Conservation (phyloP, 2,888 invertebrate species). For the Eristalis intricaria region DNA sequence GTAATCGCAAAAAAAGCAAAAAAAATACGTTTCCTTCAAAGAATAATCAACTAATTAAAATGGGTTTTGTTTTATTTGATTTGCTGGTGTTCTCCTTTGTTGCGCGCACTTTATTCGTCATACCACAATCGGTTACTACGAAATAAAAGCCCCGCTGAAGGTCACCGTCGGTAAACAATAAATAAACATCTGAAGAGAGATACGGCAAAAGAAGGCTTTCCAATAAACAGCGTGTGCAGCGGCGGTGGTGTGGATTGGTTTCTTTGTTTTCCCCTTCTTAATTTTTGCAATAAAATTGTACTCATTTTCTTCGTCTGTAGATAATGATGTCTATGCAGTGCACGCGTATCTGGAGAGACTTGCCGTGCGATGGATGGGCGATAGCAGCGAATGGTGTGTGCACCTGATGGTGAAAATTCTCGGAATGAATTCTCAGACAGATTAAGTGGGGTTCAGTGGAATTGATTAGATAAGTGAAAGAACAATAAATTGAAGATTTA, state of each 20-base stretch:
- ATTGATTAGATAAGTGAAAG: neutral
- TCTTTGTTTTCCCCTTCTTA: neutral
- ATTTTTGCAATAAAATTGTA: constrained; percentile 22
- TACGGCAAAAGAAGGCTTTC: constrained; percentile 8
- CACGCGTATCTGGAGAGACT: constrained; percentile 2
- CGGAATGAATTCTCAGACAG: neutral
- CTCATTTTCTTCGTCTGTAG: constrained; percentile 15
- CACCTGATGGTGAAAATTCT: neutral
- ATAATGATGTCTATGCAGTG: constrained; percentile 33
- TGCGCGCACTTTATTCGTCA: constrained; percentile 54
- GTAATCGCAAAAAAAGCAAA: neutral
- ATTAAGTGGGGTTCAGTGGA: neutral
- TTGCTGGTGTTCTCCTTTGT: constrained; percentile 23
- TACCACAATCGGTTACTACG: constrained; percentile 49
- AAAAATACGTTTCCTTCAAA: constrained; percentile 21
- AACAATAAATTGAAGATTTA: neutral
- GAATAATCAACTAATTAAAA: constrained; percentile 63
- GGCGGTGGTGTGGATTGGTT: neutral
- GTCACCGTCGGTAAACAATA: constrained; percentile 38
- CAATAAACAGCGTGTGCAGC: constrained; percentile 1
- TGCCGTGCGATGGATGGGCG: constrained; percentile 27
- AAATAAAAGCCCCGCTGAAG: constrained; percentile 62
- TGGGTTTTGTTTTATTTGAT: constrained; percentile 24
- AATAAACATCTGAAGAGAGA: constrained; percentile 6
- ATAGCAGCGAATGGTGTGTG: constrained; percentile 15